Percentiles rank a stretch among this genome's conserved stretches.
These are phyloP conservation scores for Melanargia galathea DNA, from an alignment of 2,888 invertebrate species.

Conservation along the genomic window DNA sequence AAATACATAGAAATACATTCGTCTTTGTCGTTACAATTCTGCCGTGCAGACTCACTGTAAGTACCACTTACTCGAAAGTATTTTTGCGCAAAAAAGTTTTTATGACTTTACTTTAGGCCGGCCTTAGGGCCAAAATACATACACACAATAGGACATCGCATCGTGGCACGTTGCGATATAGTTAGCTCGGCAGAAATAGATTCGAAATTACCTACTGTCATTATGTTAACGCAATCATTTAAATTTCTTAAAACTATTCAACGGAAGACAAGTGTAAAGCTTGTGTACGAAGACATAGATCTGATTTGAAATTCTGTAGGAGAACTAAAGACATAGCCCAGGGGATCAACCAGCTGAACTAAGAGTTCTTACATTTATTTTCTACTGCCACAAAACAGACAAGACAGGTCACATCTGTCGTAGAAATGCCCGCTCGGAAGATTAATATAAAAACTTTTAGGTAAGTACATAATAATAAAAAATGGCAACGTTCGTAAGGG, in stretches of 20 bases:
- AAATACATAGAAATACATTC: too few relatives aligned
- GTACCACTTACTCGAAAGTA: too few relatives aligned
- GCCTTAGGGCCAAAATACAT: too few relatives aligned
- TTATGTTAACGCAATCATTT: background rate
- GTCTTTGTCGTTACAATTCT: too few relatives aligned
- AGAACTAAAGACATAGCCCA: slow-evolving; percentile 5
- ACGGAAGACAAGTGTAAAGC: background rate
- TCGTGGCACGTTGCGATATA: too few relatives aligned
- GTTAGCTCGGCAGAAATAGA: too few relatives aligned
- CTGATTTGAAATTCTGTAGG: slow-evolving; percentile 7
- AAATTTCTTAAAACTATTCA: background rate
- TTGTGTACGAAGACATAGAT: slow-evolving; percentile 1
- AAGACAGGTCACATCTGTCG: slow-evolving; percentile 20
- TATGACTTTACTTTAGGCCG: too few relatives aligned
- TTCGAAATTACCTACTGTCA: too few relatives aligned
- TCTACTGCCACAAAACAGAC: slow-evolving; percentile 11
- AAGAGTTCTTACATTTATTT: background rate
- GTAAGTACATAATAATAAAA: slow-evolving; percentile 15
- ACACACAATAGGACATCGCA: too few relatives aligned
- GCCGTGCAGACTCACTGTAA: too few relatives aligned
- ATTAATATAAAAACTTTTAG: slow-evolving; percentile 13
- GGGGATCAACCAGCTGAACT: slow-evolving; percentile 2
- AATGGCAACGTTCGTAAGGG: background rate
- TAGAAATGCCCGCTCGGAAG: slow-evolving; percentile 13
- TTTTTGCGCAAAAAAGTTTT: too few relatives aligned